A percentile compares a stretch with the other conserved stretches of the same genome.
Evolutionary conservation across 2,797 vertebrate genomes (phyloP).

Genomic region (Delichon dasypus): DNA sequence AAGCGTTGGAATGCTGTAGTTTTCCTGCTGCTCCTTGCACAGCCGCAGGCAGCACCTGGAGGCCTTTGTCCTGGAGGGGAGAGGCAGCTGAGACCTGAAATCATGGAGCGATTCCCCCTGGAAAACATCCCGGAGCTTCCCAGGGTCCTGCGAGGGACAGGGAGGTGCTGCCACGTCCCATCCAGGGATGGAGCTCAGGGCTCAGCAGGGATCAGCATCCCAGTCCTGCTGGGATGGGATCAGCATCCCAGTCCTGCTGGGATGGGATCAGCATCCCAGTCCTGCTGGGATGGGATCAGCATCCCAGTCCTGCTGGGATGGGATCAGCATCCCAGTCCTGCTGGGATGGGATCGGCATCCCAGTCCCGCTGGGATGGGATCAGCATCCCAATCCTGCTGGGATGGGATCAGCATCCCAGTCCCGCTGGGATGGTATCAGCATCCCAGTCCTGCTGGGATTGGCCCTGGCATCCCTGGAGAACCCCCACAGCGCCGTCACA

Average conservation of each 20-base stretch:
- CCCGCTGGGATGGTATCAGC: background rate
- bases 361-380: background rate
- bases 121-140: background rate
- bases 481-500: background rate
- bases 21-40: conserved; percentile 52
- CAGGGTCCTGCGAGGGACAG: accelerated
- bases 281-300: background rate
- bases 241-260: background rate
- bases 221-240: background rate
- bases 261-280: background rate
- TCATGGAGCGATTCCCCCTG: background rate
- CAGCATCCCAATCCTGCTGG: background rate
- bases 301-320: background rate
- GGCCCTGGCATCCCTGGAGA: background rate
- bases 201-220: background rate
- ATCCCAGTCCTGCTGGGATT: background rate
- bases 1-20: background rate
- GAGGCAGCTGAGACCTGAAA: background rate
- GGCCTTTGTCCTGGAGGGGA: background rate
- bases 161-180: background rate
- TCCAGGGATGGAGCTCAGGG: background rate
- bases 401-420: background rate
- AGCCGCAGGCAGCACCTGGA: conserved; percentile 1
- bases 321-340: background rate
- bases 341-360: background rate